Conservation (phyloP, 2,113 vertebrate genomes). For the Lanius collurio region DNA sequence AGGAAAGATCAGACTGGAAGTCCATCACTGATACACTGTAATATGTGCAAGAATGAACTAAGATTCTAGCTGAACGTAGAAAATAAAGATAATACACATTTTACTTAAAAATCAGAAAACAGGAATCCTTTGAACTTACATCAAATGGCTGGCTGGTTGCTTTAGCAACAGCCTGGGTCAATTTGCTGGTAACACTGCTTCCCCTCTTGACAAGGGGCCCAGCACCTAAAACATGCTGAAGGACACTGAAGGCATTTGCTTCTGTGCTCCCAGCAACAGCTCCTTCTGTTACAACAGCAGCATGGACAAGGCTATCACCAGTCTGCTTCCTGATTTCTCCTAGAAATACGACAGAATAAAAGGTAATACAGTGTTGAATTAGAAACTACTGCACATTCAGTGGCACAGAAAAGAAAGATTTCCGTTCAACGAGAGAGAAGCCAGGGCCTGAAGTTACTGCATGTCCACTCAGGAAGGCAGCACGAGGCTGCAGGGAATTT, state of each 20-base stretch:
- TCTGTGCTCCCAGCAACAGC: slow-evolving; percentile 76
- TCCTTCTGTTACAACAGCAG: slow-evolving; percentile 85
- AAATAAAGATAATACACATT: neutral
- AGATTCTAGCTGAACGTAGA: neutral
- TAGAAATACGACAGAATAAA: slow-evolving; percentile 48
- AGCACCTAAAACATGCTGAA: slow-evolving; percentile 90
- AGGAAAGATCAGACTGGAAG: neutral
- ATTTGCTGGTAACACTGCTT: slow-evolving; percentile 74
- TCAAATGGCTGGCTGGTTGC: slow-evolving; percentile 84
- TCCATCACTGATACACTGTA: neutral
- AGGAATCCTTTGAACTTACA: slow-evolving; percentile 73
- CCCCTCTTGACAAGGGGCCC: slow-evolving; percentile 92
- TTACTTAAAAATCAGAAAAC: neutral
- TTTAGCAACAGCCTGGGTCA: slow-evolving; percentile 83
- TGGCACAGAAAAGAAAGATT: neutral
- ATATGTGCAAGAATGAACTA: neutral
- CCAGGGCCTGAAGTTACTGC: neutral
- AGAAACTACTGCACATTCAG: neutral
- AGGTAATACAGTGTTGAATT: neutral
- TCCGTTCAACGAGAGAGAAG: neutral
- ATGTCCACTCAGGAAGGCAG: neutral
- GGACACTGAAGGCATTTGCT: slow-evolving; percentile 86
- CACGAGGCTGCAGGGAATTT: neutral
- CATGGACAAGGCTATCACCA: slow-evolving; percentile 81
- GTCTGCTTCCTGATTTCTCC: slow-evolving; percentile 85